Percentiles rank a stretch among this genome's conserved stretches.
These are phyloP conservation scores for Myotis vivesi DNA, from an alignment of 2,797 vertebrate genomes.

Conservation along the genomic window DNA sequence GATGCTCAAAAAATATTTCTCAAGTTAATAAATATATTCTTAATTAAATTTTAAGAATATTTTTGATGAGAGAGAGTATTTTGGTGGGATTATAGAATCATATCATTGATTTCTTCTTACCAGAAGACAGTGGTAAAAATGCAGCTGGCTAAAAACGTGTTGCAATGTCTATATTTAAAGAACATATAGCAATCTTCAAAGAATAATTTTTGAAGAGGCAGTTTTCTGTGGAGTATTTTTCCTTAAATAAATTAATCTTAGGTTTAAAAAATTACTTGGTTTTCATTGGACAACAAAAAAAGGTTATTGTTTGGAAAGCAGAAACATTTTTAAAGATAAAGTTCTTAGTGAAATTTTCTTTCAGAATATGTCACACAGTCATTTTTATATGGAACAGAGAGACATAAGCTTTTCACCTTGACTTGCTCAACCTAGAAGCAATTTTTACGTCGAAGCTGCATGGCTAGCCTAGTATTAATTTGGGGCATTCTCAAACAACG, in stretches of 20 bases:
- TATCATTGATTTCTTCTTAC: not conserved
- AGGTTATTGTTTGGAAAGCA: not conserved
- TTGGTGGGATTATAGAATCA: not conserved
- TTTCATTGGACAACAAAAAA: not conserved
- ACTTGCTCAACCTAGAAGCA: not conserved
- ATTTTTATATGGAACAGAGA: not conserved
- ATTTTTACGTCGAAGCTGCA: not conserved
- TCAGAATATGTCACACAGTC: not conserved
- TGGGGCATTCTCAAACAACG: not conserved
- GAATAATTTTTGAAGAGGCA: not conserved
- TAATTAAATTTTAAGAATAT: slow-evolving; percentile 1
- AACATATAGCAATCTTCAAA: not conserved
- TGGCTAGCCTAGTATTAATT: not conserved
- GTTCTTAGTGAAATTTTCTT: not conserved
- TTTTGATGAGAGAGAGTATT: not conserved
- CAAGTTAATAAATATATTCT: not conserved
- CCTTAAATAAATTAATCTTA: not conserved
- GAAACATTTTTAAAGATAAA: not conserved
- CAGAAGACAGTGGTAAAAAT: not conserved
- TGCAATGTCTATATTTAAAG: not conserved
- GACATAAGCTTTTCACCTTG: not conserved
- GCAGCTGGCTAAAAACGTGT: not conserved
- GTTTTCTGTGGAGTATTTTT: not conserved
- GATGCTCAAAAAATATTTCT: not conserved
- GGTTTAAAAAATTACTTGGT: not conserved